These are phyloP conservation scores for Stichopus horrens DNA, from an alignment of 53 echinoderm and acorn worm genomes.

Conservation along the genomic window DNA sequence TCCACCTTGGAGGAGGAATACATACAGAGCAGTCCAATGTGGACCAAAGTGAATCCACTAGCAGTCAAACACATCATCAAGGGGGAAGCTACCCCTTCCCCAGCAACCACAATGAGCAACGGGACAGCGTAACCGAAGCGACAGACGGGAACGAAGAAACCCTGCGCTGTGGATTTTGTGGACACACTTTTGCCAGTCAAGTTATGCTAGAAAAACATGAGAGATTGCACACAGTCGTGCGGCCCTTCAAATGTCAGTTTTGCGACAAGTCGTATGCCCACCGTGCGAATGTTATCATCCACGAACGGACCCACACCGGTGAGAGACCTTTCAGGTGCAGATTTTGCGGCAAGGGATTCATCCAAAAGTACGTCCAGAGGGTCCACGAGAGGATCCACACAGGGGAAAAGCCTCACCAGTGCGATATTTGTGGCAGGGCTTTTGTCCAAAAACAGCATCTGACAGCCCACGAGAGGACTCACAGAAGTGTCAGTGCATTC, in stretches of 20 bases:
- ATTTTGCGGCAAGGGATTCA: background rate
- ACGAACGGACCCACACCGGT: background rate
- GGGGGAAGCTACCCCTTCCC: background rate
- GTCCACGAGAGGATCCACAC: slow-evolving; percentile 2
- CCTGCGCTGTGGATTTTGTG: background rate
- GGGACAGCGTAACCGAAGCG: background rate
- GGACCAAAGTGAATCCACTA: background rate
- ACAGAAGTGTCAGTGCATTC: background rate
- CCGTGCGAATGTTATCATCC: slow-evolving; percentile 5
- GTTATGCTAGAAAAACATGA: background rate
- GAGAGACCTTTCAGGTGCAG: background rate
- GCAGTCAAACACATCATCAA: background rate
- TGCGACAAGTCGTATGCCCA: slow-evolving; percentile 5
- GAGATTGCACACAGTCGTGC: background rate
- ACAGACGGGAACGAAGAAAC: background rate
- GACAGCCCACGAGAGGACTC: slow-evolving; percentile 8
- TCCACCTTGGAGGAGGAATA: background rate
- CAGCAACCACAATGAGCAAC: background rate
- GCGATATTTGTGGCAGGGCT: background rate
- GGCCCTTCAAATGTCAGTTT: background rate
- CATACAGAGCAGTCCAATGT: background rate
- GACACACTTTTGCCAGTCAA: background rate
- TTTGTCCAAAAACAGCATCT: slow-evolving; percentile 1
- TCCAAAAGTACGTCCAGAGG: background rate
- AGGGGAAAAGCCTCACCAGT: background rate